Conservation (phyloP, 2,888 invertebrate species). For the Agriopis aurantiaria region DNA sequence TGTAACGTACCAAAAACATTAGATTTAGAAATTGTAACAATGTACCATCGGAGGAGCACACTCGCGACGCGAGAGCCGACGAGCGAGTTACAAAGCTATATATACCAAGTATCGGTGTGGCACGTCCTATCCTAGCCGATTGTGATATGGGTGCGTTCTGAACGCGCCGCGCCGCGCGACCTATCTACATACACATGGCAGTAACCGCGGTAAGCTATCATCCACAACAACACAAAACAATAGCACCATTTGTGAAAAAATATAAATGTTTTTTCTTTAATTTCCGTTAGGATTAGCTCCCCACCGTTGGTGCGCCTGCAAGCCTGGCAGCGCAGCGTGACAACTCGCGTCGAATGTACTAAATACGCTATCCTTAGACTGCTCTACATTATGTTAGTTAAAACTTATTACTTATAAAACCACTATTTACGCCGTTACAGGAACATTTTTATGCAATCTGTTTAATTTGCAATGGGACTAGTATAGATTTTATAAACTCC, state of each 20-base stretch:
- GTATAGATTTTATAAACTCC: constrained; percentile 72
- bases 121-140: constrained; percentile 53
- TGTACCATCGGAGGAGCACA: constrained; percentile 46
- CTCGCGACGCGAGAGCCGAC: constrained; percentile 35
- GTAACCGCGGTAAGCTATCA: constrained; percentile 72
- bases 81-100: constrained; percentile 77
- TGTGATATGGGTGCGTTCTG: constrained; percentile 64
- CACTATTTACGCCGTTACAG: constrained; percentile 82
- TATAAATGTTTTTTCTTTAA: constrained; percentile 64
- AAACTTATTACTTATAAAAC: constrained; percentile 76
- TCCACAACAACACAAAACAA: constrained; percentile 74
- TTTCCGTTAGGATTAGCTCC: constrained; percentile 62
- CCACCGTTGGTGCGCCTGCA: constrained; percentile 45
- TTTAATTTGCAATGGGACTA: constrained; percentile 85
- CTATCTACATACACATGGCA: constrained; percentile 41
- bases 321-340: constrained; percentile 52
- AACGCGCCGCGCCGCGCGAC: constrained; percentile 52
- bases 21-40: constrained; percentile 73
- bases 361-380: constrained; percentile 54
- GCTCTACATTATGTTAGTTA: constrained; percentile 68
- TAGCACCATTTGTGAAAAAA: constrained; percentile 86
- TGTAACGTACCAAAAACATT: constrained; percentile 81
- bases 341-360: constrained; percentile 50
- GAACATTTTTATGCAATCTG: constrained; percentile 82
- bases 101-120: constrained; percentile 63